These are phyloP conservation scores for Argynnis bischoffii DNA, from an alignment of 2,888 invertebrate genomes.

Conservation along the genomic window DNA sequence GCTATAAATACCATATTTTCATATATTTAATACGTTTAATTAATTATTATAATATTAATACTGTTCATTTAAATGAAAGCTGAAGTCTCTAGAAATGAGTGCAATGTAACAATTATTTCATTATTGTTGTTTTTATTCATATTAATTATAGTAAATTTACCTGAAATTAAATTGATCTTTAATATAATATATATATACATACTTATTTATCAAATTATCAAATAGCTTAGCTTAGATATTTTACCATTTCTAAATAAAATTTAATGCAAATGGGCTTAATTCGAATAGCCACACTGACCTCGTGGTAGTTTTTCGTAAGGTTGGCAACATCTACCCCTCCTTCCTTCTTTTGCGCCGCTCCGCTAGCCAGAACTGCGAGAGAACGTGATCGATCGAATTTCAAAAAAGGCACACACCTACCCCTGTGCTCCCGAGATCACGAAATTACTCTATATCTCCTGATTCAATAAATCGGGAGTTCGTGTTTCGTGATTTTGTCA, in stretches of 20 bases:
- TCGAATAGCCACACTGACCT: slow-evolving; percentile 65
- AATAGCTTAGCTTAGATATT: background rate
- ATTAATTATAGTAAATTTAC: no score
- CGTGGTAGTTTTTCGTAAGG: slow-evolving; percentile 71
- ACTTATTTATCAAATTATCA: no score
- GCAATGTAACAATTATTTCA: no score
- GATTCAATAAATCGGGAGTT: slow-evolving; percentile 74
- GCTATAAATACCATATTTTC: background rate
- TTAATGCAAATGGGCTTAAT: slow-evolving; percentile 1
- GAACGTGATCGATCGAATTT: slow-evolving; percentile 83
- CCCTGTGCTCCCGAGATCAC: slow-evolving; percentile 81
- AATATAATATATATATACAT: no score
- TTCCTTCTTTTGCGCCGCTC: slow-evolving; percentile 81
- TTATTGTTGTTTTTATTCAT: no score
- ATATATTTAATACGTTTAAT: background rate
- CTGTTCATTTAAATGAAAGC: no score
- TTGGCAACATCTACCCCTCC: slow-evolving; percentile 78
- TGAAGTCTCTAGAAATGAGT: no score
- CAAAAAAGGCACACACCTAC: slow-evolving; percentile 81
- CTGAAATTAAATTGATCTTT: no score
- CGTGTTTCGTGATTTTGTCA: slow-evolving; percentile 77
- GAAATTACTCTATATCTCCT: slow-evolving; percentile 78
- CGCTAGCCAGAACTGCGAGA: slow-evolving; percentile 75
- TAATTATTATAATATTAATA: background rate
- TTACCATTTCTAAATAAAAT: background rate